Evolutionary conservation across 2,888 invertebrate species (phyloP).

Genomic region (Seira musarum): DNA sequence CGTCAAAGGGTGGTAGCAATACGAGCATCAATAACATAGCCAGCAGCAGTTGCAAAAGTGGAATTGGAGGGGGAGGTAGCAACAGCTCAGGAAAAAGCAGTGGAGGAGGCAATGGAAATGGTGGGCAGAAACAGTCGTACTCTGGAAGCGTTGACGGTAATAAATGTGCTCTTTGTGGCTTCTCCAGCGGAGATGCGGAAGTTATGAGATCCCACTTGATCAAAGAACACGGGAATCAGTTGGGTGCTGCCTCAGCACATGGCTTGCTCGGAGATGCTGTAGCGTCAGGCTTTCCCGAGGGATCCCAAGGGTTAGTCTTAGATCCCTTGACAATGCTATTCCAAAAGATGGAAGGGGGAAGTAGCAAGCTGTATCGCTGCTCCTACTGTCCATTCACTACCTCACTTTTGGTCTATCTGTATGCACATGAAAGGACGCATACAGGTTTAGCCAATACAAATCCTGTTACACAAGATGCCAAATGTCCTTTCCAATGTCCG

Average conservation of each 20-base stretch:
- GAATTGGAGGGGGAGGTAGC: constrained; percentile 11
- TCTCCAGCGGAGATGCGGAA: constrained; percentile 70
- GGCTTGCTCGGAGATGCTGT: constrained; percentile 37
- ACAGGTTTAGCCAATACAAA: constrained; percentile 71
- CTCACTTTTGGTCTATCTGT: constrained; percentile 89
- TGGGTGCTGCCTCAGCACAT: constrained; percentile 42
- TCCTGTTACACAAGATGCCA: constrained; percentile 41
- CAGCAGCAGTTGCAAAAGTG: background rate
- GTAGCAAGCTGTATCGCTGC: constrained; percentile 85
- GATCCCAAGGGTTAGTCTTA: constrained; percentile 54
- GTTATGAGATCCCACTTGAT: constrained; percentile 73
- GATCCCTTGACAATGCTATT: constrained; percentile 69
- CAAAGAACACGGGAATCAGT: constrained; percentile 73
- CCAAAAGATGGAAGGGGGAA: constrained; percentile 69
- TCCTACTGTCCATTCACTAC: constrained; percentile 92
- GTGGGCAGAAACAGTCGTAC: constrained; percentile 2
- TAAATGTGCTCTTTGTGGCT: constrained; percentile 72
- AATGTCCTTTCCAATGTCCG: constrained; percentile 75
- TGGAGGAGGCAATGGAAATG: background rate
- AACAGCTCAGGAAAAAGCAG: constrained; percentile 23
- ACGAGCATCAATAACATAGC: background rate
- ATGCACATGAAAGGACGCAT: constrained; percentile 93
- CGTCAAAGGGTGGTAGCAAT: constrained; percentile 21
- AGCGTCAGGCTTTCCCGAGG: constrained; percentile 40
- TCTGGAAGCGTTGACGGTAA: constrained; percentile 65